Evolutionary conservation across 2,888 invertebrate genomes (phyloP).

Genomic region (Eutolmus rufibarbis): DNA sequence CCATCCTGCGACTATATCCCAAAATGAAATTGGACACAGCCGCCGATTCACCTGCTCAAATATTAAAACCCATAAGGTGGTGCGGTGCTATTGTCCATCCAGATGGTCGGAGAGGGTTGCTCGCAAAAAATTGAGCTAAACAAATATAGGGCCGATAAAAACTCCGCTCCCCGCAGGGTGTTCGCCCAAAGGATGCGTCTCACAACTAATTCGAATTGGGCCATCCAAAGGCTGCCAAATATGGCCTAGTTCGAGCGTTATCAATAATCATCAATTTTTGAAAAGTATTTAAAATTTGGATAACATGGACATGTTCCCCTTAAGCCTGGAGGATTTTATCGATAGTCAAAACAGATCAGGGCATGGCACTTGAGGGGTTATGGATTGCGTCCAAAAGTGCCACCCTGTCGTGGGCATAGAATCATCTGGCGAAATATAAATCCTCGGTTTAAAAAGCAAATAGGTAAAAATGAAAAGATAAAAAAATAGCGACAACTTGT

Average conservation of each 20-base stretch:
- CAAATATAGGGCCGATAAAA: not conserved
- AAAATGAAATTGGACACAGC: not conserved
- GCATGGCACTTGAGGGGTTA: not conserved
- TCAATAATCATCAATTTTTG: conserved; percentile 13
- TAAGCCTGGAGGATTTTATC: conserved; percentile 10
- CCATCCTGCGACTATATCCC: not conserved
- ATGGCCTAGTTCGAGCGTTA: not conserved
- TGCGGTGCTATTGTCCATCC: not conserved
- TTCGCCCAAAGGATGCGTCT: not conserved
- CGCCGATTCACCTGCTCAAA: not conserved
- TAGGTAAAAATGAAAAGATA: not conserved
- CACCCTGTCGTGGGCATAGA: not conserved
- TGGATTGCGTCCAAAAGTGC: conserved; percentile 8
- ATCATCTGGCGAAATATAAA: conserved; percentile 34
- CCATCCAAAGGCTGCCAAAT: not conserved
- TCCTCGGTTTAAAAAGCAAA: not conserved
- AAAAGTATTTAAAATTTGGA: not conserved
- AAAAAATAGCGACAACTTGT: conserved; percentile 1
- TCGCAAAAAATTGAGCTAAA: not conserved
- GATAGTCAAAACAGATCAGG: conserved; percentile 8
- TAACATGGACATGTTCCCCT: not conserved
- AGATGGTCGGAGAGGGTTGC: not conserved
- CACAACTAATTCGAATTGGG: not conserved
- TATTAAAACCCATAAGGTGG: not conserved
- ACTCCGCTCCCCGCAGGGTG: not conserved